A percentile compares a stretch with the other conserved stretches of the same genome.
phyloP scores from a whole-genome alignment of 2,888 invertebrate species.

The Drosophila melanosoma region DNA sequence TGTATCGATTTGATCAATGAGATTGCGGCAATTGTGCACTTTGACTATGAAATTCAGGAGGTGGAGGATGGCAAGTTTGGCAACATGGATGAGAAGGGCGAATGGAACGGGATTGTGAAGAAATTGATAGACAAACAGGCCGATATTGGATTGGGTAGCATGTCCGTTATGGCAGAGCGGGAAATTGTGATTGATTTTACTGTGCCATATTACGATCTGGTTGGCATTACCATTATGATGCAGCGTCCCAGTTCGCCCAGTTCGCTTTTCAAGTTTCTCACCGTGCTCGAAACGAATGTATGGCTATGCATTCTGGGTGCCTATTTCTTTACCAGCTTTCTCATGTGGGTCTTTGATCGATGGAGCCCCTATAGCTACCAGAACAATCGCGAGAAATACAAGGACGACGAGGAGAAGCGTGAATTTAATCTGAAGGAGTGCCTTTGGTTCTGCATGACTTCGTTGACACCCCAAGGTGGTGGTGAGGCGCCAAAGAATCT shows the following conservation, averaged over 20 bases:
- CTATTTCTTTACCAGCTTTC: slow-evolving; percentile 96
- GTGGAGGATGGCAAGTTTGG: slow-evolving; percentile 94
- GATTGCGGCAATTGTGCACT: slow-evolving; percentile 93
- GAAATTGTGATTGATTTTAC: slow-evolving; percentile 99
- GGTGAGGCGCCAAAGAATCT: slow-evolving; percentile 98
- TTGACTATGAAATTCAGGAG: slow-evolving; percentile 95
- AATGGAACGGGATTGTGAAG: slow-evolving; percentile 94
- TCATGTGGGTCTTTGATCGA: slow-evolving; percentile 98
- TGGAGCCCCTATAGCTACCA: slow-evolving; percentile 99
- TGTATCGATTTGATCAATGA: slow-evolving; percentile 97
- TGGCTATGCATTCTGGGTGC: slow-evolving; percentile 98
- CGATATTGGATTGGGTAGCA: slow-evolving; percentile 96
- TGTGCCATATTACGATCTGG: slow-evolving; percentile 98
- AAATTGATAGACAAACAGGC: slow-evolving; percentile 94
- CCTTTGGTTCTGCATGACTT: slow-evolving; percentile 99
- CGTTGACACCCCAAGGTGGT: slow-evolving; percentile 96
- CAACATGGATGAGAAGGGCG: slow-evolving; percentile 93
- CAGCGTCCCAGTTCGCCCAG: slow-evolving; percentile 94
- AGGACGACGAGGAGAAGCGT: slow-evolving; percentile 96
- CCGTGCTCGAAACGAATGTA: slow-evolving; percentile 97
- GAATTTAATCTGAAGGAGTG: slow-evolving; percentile 98
- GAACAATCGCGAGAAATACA: slow-evolving; percentile 96
- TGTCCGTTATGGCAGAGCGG: slow-evolving; percentile 98
- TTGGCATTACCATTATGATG: slow-evolving; percentile 98
- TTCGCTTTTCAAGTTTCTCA: slow-evolving; percentile 97